These are phyloP conservation scores for Grallaria varia DNA, from an alignment of 2,113 vertebrate genomes.

Conservation along the genomic window DNA sequence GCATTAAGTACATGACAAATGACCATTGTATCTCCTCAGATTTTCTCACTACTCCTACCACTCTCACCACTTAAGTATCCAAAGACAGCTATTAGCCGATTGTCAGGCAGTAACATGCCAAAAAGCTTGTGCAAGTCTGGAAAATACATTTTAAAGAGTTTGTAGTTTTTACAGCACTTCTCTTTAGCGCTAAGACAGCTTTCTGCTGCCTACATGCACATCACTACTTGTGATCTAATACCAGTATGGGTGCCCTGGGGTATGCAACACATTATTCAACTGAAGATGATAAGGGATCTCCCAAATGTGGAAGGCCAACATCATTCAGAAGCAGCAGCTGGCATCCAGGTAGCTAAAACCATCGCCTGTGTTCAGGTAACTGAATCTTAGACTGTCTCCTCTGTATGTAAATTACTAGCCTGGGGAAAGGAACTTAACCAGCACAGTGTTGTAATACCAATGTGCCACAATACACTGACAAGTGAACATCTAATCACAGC, in stretches of 20 bases:
- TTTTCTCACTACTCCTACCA: not conserved
- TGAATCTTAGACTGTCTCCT: not conserved
- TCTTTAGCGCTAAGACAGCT: not conserved
- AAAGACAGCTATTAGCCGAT: not conserved
- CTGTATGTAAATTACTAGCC: not conserved
- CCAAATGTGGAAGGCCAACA: not conserved
- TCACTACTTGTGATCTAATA: not conserved
- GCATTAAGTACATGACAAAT: not conserved
- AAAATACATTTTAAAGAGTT: not conserved
- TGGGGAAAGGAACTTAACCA: not conserved
- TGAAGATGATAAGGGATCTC: not conserved
- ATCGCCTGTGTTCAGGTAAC: not conserved
- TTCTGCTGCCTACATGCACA: not conserved
- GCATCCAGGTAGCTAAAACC: not conserved
- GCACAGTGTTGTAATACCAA: not conserved
- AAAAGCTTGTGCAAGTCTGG: not conserved
- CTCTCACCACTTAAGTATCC: not conserved
- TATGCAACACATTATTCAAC: not conserved
- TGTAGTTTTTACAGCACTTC: not conserved
- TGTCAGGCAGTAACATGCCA: not conserved
- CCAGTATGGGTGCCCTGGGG: no score
- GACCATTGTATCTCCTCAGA: not conserved
- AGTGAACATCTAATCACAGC: not conserved
- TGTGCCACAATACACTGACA: not conserved
- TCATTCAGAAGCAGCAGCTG: not conserved